Base-by-base conservation (phyloP, 2,888 invertebrate genomes). In the Sarcophaga variegata region DNA sequence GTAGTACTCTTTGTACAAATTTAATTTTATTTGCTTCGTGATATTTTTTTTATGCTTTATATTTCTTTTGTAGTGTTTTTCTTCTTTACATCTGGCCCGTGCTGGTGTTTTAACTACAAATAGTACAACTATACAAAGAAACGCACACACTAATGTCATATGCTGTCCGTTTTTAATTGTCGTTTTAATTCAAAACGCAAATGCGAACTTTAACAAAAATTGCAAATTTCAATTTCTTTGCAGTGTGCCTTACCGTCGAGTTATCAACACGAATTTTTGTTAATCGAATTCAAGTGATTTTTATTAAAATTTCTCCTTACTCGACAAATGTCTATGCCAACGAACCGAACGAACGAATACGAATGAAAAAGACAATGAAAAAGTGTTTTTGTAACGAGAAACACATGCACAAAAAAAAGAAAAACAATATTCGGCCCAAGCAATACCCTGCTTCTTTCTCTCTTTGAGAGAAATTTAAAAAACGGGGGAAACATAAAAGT, bases 271-370 rank as follows among this genome's bases (percentile, higher is more conserved):
- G 22, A 83, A 75, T 81, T 87, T 83, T 70, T 75, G 75, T 78
- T 78, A 87, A 81, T 83, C 83, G 78, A 87, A 86, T 80, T 86
- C 67, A 77, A 83, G 76, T 80, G 79, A 79, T 81, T 81, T 86
- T 83, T 78, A 78, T 11, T 71, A 76, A 83, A 75, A 77, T 80
- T 86, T 86, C 64, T 79, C 83, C 37, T 83, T 80, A 76, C 79
- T 77, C 75, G 70, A 81, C 37, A 83, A 79, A 85, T 70, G 77
- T 82, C 70, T 81, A 85, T 85, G 85, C 85, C 83, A 83, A 85
- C 88, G 78, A 83, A 83, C 85, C 83, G 81, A 87, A 83, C 83
- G 82, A 85, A 86, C 83, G 88, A 88, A 88, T 84, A 88, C 85
- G 75, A 87, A 83, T 83, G 81, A 86, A 86, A 86, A 72, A 83